A percentile compares a stretch with the other conserved stretches of the same genome.
Conservation (phyloP, 2,797 vertebrate genomes). For the Tenualosa ilisha region DNA sequence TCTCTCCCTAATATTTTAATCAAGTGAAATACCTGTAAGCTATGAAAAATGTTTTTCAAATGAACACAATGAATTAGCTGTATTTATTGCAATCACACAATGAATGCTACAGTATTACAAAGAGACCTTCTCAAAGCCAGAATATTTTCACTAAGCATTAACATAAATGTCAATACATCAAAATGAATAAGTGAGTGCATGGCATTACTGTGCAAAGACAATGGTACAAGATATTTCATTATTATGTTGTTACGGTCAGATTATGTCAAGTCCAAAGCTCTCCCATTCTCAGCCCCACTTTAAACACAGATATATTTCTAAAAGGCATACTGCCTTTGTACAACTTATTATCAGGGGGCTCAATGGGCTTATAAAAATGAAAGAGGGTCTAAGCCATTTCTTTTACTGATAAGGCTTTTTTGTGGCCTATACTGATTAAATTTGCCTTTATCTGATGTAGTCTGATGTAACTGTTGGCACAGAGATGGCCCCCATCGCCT, state of each 20-base stretch:
- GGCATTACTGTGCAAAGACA: not conserved
- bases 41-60: not conserved
- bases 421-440: conserved; percentile 11
- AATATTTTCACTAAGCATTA: not conserved
- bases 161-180: not conserved
- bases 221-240: not conserved
- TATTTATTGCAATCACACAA: not conserved
- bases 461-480: conserved; percentile 16
- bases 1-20: not conserved
- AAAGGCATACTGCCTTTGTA: not conserved
- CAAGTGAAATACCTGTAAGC: not conserved
- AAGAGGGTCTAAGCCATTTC: not conserved
- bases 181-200: not conserved
- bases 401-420: conserved; percentile 17
- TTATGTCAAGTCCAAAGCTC: not conserved
- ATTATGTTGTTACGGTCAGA: not conserved
- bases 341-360: not conserved
- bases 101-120: not conserved
- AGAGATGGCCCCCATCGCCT: not conserved
- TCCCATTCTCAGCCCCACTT: not conserved
- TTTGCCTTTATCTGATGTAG: conserved; percentile 13
- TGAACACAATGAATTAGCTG: not conserved
- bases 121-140: not conserved
- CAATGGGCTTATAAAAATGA: not conserved
- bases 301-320: not conserved